Conservation (phyloP, 2,888 invertebrate genomes). For the Cheilosia scutellata region DNA sequence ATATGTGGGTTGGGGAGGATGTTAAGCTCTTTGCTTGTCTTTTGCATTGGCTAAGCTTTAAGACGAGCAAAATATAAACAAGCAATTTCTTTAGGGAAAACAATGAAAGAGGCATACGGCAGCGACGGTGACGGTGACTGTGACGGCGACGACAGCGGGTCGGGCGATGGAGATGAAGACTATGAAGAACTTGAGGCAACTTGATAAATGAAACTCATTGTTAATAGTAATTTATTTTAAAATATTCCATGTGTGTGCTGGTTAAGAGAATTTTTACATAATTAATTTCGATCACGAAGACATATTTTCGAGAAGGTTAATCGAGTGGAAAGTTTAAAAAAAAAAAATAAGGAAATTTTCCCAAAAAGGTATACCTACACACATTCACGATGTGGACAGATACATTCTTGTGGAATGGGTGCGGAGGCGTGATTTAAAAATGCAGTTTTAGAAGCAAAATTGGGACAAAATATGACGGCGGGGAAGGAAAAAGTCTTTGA, state of each 20-base stretch:
- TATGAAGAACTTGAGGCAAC: conserved; percentile 13
- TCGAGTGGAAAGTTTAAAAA: conserved; percentile 50
- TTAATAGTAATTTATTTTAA: conserved; percentile 68
- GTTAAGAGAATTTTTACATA: conserved; percentile 55
- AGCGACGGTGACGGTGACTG: background rate
- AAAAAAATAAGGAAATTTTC: conserved; percentile 11
- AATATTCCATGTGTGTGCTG: conserved; percentile 54
- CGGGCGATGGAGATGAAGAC: too few species aligned
- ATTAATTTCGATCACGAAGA: conserved; percentile 62
- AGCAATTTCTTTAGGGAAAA: conserved; percentile 53
- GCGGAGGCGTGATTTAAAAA: background rate
- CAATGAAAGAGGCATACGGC: conserved; percentile 21
- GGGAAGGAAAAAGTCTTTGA: background rate
- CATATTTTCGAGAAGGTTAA: conserved; percentile 54
- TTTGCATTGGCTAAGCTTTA: conserved; percentile 29
- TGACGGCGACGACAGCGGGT: too few species aligned
- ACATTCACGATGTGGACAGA: background rate
- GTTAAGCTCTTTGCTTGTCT: conserved; percentile 17
- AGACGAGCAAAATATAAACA: conserved; percentile 40
- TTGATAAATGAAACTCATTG: conserved; percentile 55
- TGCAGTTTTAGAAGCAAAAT: background rate
- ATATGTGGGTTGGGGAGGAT: background rate
- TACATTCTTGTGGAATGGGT: background rate
- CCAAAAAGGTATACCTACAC: background rate
- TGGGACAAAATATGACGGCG: background rate